Evolutionary conservation across 2,888 invertebrate genomes (phyloP).

Genomic region (Temnothorax rugatulus): DNA sequence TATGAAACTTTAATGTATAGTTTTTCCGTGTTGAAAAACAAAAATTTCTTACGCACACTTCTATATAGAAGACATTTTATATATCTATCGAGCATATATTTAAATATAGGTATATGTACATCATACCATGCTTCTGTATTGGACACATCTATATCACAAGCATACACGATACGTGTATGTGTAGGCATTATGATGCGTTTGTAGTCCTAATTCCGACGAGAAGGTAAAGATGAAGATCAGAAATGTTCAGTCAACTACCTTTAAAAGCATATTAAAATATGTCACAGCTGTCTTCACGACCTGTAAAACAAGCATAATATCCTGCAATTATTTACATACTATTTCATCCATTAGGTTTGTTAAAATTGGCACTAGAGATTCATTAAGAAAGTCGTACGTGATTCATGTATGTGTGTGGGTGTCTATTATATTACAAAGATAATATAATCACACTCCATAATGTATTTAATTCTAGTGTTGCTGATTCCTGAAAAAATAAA

Average conservation of each 20-base stretch:
- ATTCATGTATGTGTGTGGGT: too few relatives aligned
- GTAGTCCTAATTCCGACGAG: neutral
- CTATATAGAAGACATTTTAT: neutral
- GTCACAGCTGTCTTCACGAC: constrained; percentile 30
- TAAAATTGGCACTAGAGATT: too few relatives aligned
- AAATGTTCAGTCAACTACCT: neutral
- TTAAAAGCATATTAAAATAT: constrained; percentile 41
- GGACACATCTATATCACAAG: neutral
- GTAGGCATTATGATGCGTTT: neutral
- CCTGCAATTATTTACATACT: too few relatives aligned
- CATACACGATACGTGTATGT: too few relatives aligned
- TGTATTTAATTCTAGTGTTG: neutral
- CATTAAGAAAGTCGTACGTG: too few relatives aligned
- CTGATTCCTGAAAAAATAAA: neutral
- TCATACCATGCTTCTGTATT: neutral
- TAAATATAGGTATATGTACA: neutral
- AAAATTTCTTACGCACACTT: neutral
- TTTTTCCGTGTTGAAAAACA: neutral
- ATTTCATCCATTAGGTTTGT: too few relatives aligned
- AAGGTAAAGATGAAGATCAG: neutral
- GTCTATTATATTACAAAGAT: too few relatives aligned
- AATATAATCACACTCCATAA: too few relatives aligned
- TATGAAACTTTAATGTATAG: neutral
- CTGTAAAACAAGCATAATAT: constrained; percentile 19
- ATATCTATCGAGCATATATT: neutral